Base-by-base conservation (phyloP, 1,140 invertebrate species). In the Rhopalosiphum maidis region DNA sequence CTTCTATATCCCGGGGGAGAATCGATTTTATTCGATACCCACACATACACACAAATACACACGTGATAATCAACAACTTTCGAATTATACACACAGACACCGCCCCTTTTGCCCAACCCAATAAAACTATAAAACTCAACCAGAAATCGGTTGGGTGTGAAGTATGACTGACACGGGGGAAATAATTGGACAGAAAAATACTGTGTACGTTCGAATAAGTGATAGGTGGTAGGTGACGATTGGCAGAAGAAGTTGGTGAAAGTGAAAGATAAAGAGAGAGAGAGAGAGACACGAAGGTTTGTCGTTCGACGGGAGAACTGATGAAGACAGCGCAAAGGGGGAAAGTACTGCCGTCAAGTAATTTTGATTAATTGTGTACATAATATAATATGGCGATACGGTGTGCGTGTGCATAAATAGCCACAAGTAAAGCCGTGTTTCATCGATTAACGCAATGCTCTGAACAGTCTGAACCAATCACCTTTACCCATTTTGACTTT, bases 371-470 rank as follows among this genome's bases (percentile, higher is more conserved):
- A 90, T 90, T 43, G 37, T 90, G 15, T 23, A 46, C 23, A 35
- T 41, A 82, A 54, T 35, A 41, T 35, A 30, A 41, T 35, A 30
- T 35, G 30, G 35, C 30, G 88, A 60, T 60, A 60, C 5, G 30
- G 25, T 21, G 15, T n/a, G 46, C 46, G 86, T 54, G n/a, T 23
- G 21, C 86, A 51, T 48, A 88, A 88, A 88, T 54, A 35, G n/a
- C 21, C n/a, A 54, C 48, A 54, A 54, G 15, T 48, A 87, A 87
- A 87, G 35, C 18, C 30, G 7, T 37, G 87, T 89, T 89, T 51
- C n/a, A 89, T 89, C n/a, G 87, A 89, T 89, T 89, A 89, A 89
- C 21, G n/a, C n/a, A 2, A 35, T 51, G 48, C n/a, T 54, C n/a
- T 43, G 37, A 2, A 30, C 83, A 30, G 0, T 54, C n/a, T 85